A percentile compares a stretch with the other conserved stretches of the same genome.
phyloP scores from a whole-genome alignment of 37 sponge, comb jelly and placozoan genomes.

The Oscarella lobularis region DNA sequence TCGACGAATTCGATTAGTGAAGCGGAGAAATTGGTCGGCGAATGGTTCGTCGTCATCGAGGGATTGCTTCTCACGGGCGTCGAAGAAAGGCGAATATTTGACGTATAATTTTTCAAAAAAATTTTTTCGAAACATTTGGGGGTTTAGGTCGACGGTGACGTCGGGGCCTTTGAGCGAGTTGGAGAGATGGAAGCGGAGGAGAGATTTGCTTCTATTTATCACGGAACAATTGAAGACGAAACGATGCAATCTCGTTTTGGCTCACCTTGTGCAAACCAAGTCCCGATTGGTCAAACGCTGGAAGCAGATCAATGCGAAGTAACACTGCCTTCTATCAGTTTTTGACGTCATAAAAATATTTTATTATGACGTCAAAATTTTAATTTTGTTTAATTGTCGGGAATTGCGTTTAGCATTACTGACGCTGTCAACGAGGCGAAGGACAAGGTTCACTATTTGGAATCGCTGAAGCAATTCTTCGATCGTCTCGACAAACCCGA shows the following conservation, averaged over 20 bases:
- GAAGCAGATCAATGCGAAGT: slow-evolving; percentile 58
- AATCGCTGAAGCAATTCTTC: slow-evolving; percentile 37
- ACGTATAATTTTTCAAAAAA: not conserved
- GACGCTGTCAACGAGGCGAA: slow-evolving; percentile 73
- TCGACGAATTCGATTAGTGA: slow-evolving; percentile 23
- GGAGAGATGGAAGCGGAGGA: slow-evolving; percentile 64
- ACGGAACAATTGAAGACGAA: slow-evolving; percentile 78
- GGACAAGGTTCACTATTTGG: slow-evolving; percentile 61
- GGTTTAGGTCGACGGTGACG: no score
- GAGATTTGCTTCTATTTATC: slow-evolving; percentile 41
- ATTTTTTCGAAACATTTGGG: no score
- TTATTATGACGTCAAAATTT: not conserved
- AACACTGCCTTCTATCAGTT: slow-evolving; percentile 3
- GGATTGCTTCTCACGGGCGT: slow-evolving; percentile 48
- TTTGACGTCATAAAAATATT: not conserved
- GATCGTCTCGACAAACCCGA: slow-evolving; percentile 37
- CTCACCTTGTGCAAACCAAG: slow-evolving; percentile 51
- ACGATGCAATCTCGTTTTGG: slow-evolving; percentile 56
- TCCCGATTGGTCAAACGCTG: slow-evolving; percentile 68
- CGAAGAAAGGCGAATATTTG: slow-evolving; percentile 75
- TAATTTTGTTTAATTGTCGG: not conserved
- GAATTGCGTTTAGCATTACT: slow-evolving; percentile 30
- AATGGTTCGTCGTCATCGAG: slow-evolving; percentile 72
- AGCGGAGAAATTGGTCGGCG: slow-evolving; percentile 54
- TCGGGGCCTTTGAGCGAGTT: slow-evolving; percentile 53